Conservation (phyloP, 2,797 vertebrate species). For the Aldrovandia affinis region DNA sequence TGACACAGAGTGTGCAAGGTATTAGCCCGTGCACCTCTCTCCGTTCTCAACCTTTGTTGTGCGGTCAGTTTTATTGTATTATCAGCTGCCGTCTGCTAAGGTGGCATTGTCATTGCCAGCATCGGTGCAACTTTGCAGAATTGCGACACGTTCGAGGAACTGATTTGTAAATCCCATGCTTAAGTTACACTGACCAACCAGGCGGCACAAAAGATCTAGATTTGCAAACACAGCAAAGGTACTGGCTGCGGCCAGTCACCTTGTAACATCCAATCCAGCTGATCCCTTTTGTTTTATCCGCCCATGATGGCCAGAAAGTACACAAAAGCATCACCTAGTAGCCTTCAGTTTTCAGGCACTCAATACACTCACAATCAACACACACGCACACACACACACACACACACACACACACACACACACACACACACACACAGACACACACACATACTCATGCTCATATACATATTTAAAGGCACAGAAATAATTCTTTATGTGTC, state of each 20-base stretch:
- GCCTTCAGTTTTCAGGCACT: not conserved
- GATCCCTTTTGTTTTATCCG: not conserved
- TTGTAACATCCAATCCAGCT: not conserved
- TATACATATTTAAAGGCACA: not conserved
- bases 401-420: not conserved
- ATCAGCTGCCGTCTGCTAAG: conserved; percentile 40
- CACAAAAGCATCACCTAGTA: not conserved
- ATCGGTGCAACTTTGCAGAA: conserved; percentile 28
- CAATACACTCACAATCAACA: not conserved
- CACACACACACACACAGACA: not conserved
- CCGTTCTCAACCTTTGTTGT: not conserved
- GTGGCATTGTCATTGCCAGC: conserved; percentile 42
- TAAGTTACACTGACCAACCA: conserved; percentile 24
- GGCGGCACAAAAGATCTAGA: conserved; percentile 25
- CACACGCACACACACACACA: not conserved
- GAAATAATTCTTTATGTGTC: not conserved
- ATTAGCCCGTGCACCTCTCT: not conserved
- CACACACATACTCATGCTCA: not conserved
- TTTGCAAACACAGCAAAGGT: not conserved
- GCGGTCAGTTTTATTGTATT: conserved; percentile 19
- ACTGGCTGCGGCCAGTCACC: not conserved
- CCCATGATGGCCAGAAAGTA: not conserved
- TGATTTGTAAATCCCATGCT: conserved; percentile 38
- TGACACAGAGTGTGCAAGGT: not conserved
- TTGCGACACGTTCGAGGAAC: conserved; percentile 10